phyloP scores from a whole-genome alignment of 2,113 vertebrate species.

The Otus sunia region DNA sequence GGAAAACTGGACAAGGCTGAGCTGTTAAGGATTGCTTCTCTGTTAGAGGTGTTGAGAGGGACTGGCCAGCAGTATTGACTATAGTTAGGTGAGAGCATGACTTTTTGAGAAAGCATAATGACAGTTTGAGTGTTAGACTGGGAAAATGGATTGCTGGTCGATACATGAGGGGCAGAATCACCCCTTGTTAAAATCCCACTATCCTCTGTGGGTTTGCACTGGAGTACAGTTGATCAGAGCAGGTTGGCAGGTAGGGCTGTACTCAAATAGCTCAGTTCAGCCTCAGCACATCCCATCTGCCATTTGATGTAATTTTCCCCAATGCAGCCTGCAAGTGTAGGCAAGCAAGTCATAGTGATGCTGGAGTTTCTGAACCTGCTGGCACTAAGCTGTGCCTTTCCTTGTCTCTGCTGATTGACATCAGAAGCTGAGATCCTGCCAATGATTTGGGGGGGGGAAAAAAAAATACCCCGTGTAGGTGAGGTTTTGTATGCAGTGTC shows the following conservation, averaged over 20 bases:
- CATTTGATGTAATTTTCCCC: background rate
- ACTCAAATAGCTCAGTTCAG: background rate
- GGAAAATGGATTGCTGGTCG: background rate
- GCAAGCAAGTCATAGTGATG: background rate
- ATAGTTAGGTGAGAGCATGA: background rate
- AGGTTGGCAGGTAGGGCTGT: background rate
- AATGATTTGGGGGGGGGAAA: rapidly evolving
- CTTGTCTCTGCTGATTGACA: background rate
- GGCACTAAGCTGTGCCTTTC: background rate
- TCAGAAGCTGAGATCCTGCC: background rate
- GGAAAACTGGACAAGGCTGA: background rate
- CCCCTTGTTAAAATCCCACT: background rate
- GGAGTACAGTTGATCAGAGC: background rate
- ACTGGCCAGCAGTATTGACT: background rate
- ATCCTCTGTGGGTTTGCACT: background rate
- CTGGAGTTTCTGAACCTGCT: background rate
- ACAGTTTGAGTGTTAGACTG: background rate
- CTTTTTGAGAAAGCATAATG: background rate
- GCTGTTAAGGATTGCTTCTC: background rate
- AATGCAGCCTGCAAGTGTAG: background rate
- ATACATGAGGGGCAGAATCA: background rate
- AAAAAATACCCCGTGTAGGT: background rate
- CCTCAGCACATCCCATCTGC: background rate
- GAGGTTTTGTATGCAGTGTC: background rate
- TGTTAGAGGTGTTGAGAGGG: background rate